Percentiles rank a stretch among this genome's conserved stretches.
Evolutionary conservation across 2,113 vertebrate genomes (phyloP).

Genomic region (Dasyornis broadbenti): DNA sequence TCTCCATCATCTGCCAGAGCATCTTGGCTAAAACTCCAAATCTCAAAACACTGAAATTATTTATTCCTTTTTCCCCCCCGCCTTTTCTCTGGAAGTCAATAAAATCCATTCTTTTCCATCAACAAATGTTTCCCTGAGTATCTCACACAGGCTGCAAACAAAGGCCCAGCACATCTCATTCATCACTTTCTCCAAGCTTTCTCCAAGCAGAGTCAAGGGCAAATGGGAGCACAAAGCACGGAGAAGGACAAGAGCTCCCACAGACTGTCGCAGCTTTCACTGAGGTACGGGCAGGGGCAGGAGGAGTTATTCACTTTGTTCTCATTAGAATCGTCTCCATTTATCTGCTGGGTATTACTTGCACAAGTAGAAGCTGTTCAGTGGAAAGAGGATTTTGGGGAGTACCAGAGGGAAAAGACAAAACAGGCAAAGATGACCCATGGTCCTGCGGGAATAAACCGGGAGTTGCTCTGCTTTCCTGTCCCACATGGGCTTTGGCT

Average conservation of each 20-base stretch:
- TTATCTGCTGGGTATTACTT: neutral
- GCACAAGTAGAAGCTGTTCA: neutral
- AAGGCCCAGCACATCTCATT: neutral
- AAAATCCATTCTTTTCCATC: conserved; percentile 15
- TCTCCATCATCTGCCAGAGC: neutral
- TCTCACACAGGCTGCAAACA: neutral
- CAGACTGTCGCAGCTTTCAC: neutral
- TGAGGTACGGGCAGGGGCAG: neutral
- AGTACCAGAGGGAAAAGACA: neutral
- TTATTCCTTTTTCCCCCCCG: rapidly evolving
- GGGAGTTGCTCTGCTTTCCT: neutral
- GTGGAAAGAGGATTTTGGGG: neutral
- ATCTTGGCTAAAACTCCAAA: neutral
- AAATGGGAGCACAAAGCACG: neutral
- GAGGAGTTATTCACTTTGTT: neutral
- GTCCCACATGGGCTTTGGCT: neutral
- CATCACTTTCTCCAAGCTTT: neutral
- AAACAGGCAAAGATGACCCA: neutral
- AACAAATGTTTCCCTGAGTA: neutral
- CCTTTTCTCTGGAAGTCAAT: neutral
- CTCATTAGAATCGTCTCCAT: neutral
- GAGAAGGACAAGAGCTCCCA: neutral
- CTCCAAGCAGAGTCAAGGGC: neutral
- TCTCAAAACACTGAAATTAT: neutral
- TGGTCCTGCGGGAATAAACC: rapidly evolving